Conservation (phyloP, 1,140 invertebrate species). For the Chymomyza costata region DNA sequence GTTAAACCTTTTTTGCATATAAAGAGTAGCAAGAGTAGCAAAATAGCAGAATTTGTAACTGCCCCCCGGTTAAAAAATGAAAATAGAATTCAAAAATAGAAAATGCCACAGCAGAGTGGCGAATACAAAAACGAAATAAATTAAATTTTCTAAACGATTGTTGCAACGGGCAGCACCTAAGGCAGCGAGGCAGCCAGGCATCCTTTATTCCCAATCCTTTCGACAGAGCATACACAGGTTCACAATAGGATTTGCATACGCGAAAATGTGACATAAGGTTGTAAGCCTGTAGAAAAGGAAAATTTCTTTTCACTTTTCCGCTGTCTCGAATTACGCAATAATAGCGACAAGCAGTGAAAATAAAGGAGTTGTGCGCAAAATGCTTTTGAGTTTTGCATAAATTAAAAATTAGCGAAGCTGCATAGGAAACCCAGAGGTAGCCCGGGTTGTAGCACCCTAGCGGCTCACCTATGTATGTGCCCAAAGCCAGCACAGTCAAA, state of each 20-base stretch:
- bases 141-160: conserved; percentile 73
- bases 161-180: conserved; percentile 34
- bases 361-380: conserved; percentile 28
- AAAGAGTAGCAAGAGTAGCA: conserved; percentile 43
- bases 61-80: conserved; percentile 46
- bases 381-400: conserved; percentile 68
- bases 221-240: conserved; percentile 44
- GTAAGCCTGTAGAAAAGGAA: conserved; percentile 36
- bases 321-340: conserved; percentile 63
- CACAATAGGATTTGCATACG: conserved; percentile 71
- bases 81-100: conserved; percentile 65
- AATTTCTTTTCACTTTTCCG: conserved; percentile 36
- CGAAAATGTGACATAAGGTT: conserved; percentile 37
- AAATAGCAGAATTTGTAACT: conserved; percentile 45
- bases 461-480: conserved; percentile 28
- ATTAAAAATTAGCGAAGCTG: conserved; percentile 65
- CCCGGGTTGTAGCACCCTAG: conserved; percentile 18
- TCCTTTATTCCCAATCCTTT: conserved; percentile 10
- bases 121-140: conserved; percentile 48
- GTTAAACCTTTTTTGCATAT: conserved; percentile 48
- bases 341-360: conserved; percentile 31
- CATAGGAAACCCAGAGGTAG: conserved; percentile 13
- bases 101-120: conserved; percentile 48
- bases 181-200: conserved; percentile 35
- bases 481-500: too few relatives aligned